Conservation (phyloP, 2,888 invertebrate species). For the Bembecia ichneumoniformis region DNA sequence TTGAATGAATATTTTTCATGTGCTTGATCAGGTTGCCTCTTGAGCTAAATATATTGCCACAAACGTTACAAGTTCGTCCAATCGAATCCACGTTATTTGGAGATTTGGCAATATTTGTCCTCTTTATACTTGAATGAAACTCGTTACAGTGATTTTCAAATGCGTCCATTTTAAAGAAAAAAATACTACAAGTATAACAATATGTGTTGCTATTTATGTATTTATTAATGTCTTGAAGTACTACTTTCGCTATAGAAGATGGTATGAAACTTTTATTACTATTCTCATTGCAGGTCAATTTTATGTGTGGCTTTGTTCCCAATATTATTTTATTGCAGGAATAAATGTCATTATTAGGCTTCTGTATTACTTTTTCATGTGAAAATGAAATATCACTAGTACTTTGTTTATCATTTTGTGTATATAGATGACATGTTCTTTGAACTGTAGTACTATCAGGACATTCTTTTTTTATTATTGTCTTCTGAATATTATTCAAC, state of each 20-base stretch:
- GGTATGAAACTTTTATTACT: too few species aligned
- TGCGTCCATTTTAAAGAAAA: conserved; percentile 28
- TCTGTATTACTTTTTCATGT: too few species aligned
- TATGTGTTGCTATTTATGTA: conserved; percentile 35
- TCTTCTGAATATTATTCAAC: background rate
- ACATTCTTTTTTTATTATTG: background rate
- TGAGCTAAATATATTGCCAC: conserved; percentile 15
- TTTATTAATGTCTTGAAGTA: conserved; percentile 26
- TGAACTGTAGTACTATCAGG: background rate
- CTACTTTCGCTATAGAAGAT: conserved; percentile 19
- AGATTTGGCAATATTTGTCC: background rate
- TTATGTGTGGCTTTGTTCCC: conserved; percentile 28
- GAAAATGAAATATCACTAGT: too few species aligned
- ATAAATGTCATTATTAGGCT: too few species aligned
- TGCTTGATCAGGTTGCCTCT: conserved; percentile 21
- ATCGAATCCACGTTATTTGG: background rate
- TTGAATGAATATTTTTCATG: conserved; percentile 17
- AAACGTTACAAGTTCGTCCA: conserved; percentile 21
- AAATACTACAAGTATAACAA: conserved; percentile 37
- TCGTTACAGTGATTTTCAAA: conserved; percentile 19
- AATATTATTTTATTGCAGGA: conserved; percentile 32
- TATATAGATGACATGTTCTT: too few species aligned
- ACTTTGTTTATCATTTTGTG: too few species aligned
- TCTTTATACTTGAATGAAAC: conserved; percentile 10
- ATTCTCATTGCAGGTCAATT: background rate